These are phyloP conservation scores for Calypte anna DNA, from an alignment of 2,113 vertebrate species.

Conservation along the genomic window DNA sequence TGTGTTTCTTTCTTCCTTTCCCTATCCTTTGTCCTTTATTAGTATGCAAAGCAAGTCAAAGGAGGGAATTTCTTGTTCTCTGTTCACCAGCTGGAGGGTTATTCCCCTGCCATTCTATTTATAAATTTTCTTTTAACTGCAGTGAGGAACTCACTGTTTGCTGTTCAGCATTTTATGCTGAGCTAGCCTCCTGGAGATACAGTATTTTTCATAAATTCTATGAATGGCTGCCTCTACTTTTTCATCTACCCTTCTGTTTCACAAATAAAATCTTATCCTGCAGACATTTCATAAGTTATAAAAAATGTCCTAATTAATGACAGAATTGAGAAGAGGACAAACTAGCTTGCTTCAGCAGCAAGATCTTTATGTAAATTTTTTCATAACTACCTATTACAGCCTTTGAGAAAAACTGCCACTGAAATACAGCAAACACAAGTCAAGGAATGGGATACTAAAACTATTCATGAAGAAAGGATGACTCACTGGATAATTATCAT, in stretches of 20 bases:
- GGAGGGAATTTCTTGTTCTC: slow-evolving; percentile 37
- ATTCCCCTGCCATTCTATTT: neutral
- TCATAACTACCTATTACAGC: neutral
- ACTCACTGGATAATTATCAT: neutral
- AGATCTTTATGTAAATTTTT: neutral
- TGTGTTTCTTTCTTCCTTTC: neutral
- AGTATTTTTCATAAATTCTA: slow-evolving; percentile 51
- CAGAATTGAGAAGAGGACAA: neutral
- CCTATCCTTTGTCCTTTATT: neutral
- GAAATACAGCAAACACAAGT: neutral
- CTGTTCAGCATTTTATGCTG: slow-evolving; percentile 21
- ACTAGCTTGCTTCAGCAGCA: neutral
- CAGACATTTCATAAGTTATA: neutral
- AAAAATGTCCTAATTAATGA: neutral
- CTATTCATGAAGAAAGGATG: neutral
- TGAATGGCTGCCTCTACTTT: neutral
- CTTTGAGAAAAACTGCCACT: neutral
- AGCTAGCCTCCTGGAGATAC: neutral
- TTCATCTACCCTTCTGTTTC: neutral
- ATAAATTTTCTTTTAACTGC: slow-evolving; percentile 42
- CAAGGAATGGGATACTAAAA: neutral
- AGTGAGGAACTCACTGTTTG: slow-evolving; percentile 1
- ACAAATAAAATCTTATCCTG: neutral
- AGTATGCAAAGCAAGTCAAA: slow-evolving; percentile 9
- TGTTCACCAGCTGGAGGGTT: neutral